Evolutionary conservation across 2,797 vertebrate species (phyloP).

Genomic region (Neoniphon sammara): DNA sequence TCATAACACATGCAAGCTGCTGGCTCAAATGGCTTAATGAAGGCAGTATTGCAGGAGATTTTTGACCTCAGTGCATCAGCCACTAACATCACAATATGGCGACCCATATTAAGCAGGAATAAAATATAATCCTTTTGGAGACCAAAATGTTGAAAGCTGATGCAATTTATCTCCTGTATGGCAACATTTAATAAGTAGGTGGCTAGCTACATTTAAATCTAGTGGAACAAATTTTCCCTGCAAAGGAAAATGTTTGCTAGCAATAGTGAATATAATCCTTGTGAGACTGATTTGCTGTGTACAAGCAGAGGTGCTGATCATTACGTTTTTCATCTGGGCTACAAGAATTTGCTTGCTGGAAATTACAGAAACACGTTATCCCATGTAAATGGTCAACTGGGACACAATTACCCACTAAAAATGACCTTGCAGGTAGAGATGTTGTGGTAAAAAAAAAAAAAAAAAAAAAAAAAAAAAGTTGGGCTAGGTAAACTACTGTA

Average conservation of each 20-base stretch:
- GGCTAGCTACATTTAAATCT: neutral
- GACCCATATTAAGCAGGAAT: slow-evolving; percentile 7
- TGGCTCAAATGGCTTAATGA: slow-evolving; percentile 59
- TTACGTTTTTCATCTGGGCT: no score
- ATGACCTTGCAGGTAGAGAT: neutral
- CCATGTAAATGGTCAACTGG: neutral
- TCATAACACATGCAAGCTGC: slow-evolving; percentile 47
- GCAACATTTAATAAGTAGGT: neutral
- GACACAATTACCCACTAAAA: neutral
- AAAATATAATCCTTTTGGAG: slow-evolving; percentile 32
- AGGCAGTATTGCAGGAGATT: slow-evolving; percentile 42
- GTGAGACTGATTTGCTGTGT: neutral
- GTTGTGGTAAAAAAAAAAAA: no score
- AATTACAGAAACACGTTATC: neutral
- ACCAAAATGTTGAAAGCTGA: slow-evolving; percentile 30
- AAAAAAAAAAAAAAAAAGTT: no score
- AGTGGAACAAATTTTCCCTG: neutral
- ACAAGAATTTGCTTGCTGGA: no score
- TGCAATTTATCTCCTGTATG: slow-evolving; percentile 3
- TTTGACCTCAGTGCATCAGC: slow-evolving; percentile 35
- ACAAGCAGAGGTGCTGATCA: no score
- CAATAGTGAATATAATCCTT: neutral
- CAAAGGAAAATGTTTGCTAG: slow-evolving; percentile 1
- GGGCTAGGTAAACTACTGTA: no score
- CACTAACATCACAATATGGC: slow-evolving; percentile 34